Percentiles rank a stretch among this genome's conserved stretches.
Conservation (phyloP, 2,113 vertebrate genomes). For the Hepsetus odoe region DNA sequence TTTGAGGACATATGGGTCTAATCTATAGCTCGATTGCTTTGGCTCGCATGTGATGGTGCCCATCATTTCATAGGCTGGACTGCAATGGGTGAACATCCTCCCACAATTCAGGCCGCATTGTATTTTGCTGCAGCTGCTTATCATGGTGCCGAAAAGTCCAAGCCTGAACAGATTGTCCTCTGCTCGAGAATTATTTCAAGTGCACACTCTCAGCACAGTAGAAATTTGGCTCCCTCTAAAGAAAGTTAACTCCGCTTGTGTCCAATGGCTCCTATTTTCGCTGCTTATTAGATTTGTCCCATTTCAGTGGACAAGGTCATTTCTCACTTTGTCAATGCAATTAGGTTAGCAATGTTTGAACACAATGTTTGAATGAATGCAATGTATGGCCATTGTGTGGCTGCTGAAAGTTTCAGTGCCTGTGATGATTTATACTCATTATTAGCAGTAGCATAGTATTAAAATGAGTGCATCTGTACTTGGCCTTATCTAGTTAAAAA, state of each 20-base stretch:
- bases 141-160: slow-evolving; percentile 11
- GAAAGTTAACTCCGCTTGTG: neutral
- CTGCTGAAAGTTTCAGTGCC: neutral
- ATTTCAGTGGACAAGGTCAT: neutral
- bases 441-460: neutral
- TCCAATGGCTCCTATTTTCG: too few relatives aligned
- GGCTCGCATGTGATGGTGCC: slow-evolving; percentile 55
- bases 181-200: neutral
- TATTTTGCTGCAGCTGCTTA: slow-evolving; percentile 43
- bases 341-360: neutral
- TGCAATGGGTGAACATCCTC: slow-evolving; percentile 42
- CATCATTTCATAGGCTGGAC: slow-evolving; percentile 53
- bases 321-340: neutral
- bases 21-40: slow-evolving; percentile 59
- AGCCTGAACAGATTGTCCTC: slow-evolving; percentile 34
- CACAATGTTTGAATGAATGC: neutral
- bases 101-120: slow-evolving; percentile 32
- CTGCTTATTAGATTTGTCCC: neutral
- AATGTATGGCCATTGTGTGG: neutral
- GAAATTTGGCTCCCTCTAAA: neutral
- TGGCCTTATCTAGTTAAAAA: slow-evolving; percentile 52
- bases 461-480: slow-evolving; percentile 20
- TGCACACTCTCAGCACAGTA: neutral
- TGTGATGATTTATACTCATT: neutral
- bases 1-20: slow-evolving; percentile 57